phyloP scores from a whole-genome alignment of 2,888 invertebrate species.

The Biston betularia region DNA sequence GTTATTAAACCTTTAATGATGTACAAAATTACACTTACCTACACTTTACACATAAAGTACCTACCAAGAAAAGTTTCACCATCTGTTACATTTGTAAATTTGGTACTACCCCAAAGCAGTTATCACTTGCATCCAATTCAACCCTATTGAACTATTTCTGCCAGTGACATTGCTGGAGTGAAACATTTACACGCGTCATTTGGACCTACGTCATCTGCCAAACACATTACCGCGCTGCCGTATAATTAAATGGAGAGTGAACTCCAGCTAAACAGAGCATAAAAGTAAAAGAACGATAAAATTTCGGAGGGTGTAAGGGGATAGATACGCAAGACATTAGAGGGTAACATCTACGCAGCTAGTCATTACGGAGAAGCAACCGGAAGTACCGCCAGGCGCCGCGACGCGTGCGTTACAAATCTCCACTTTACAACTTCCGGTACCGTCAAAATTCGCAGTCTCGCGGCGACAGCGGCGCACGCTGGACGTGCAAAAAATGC shows the following conservation, averaged over 20 bases:
- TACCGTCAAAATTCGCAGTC: conserved; percentile 59
- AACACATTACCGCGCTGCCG: conserved; percentile 69
- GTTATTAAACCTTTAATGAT: background rate
- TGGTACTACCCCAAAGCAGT: conserved; percentile 24
- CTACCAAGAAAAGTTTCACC: background rate
- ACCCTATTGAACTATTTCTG: conserved; percentile 41
- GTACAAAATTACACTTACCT: background rate
- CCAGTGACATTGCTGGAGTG: conserved; percentile 37
- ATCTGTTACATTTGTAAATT: conserved; percentile 21
- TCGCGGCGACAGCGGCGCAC: conserved; percentile 60
- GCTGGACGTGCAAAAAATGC: conserved; percentile 71
- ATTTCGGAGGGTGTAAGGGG: conserved; percentile 51
- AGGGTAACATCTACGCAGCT: conserved; percentile 57
- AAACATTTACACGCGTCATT: conserved; percentile 65
- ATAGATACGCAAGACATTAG: conserved; percentile 53
- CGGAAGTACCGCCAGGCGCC: conserved; percentile 82
- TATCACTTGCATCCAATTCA: conserved; percentile 30
- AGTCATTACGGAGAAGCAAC: conserved; percentile 75
- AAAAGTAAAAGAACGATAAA: conserved; percentile 72
- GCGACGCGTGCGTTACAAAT: conserved; percentile 86
- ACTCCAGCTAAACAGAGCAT: conserved; percentile 80
- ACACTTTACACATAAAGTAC: too few species aligned
- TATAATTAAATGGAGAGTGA: conserved; percentile 78
- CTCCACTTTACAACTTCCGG: conserved; percentile 87
- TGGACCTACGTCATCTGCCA: conserved; percentile 67